These are phyloP conservation scores for Branchinecta sandiegonensis DNA, from an alignment of 2,888 invertebrate species.

Conservation along the genomic window DNA sequence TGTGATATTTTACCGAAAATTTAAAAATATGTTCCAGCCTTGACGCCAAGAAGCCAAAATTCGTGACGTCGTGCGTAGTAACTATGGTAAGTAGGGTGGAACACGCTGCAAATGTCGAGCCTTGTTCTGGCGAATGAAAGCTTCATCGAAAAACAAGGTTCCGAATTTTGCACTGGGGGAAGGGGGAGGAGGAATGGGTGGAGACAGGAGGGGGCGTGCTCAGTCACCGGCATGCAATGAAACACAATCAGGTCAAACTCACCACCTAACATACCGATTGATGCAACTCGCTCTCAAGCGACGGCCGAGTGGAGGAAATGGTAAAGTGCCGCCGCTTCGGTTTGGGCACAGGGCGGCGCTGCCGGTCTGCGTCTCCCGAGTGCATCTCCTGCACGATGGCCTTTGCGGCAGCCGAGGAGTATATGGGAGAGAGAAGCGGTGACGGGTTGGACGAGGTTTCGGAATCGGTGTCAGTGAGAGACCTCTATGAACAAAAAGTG, in stretches of 20 bases:
- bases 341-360: conserved; percentile 60
- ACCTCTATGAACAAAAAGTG: conserved; percentile 13
- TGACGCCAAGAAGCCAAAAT: too few species aligned
- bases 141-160: too few species aligned
- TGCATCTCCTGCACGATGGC: conserved; percentile 70
- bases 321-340: conserved; percentile 75
- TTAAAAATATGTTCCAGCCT: too few species aligned
- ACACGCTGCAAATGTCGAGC: too few species aligned
- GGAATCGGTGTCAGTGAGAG: conserved; percentile 12
- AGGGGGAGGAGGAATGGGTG: background rate
- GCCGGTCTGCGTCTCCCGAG: conserved; percentile 43
- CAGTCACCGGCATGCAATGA: background rate
- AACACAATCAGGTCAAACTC: background rate
- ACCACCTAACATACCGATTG: conserved; percentile 4
- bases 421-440: conserved; percentile 59
- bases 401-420: conserved; percentile 70
- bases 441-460: conserved; percentile 31
- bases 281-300: conserved; percentile 28
- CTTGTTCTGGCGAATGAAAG: too few species aligned
- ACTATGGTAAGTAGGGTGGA: too few species aligned
- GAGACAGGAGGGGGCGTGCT: background rate
- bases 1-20: too few species aligned
- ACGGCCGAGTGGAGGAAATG: conserved; percentile 46
- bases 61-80: too few species aligned
- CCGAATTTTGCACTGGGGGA: too few species aligned